phyloP scores from a whole-genome alignment of 2,888 invertebrate species.

The Craniophora ligustri region DNA sequence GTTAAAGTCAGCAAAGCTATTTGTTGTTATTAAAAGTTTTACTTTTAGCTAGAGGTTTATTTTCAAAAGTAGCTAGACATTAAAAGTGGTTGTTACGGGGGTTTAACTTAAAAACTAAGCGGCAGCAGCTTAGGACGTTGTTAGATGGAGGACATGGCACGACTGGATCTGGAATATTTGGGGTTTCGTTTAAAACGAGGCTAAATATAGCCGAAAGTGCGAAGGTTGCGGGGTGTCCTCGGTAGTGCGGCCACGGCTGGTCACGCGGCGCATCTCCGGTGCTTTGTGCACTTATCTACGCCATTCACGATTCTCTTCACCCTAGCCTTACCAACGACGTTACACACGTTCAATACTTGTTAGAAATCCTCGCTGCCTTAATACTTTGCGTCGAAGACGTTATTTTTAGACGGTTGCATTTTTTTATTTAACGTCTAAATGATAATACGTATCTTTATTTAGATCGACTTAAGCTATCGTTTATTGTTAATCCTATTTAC shows the following conservation, averaged over 20 bases:
- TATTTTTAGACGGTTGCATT: conserved; percentile 7
- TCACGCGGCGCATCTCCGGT: conserved; percentile 80
- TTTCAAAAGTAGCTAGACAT: no score
- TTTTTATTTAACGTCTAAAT: no score
- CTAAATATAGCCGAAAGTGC: conserved; percentile 61
- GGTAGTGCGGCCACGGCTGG: conserved; percentile 61
- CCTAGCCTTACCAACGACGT: conserved; percentile 56
- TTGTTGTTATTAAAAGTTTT: no score
- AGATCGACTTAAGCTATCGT: neutral
- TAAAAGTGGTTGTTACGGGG: no score
- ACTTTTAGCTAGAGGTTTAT: no score
- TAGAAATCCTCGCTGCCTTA: conserved; percentile 57
- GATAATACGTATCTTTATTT: no score
- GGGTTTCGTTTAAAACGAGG: no score
- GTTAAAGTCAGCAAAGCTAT: no score
- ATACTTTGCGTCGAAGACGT: conserved; percentile 13
- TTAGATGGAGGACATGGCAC: no score
- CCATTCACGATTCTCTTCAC: conserved; percentile 86
- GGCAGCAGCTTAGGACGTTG: no score
- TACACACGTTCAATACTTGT: conserved; percentile 50
- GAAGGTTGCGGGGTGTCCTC: conserved; percentile 71
- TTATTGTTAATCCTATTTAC: no score
- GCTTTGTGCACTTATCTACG: conserved; percentile 84
- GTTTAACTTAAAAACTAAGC: neutral
- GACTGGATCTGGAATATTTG: no score